These are phyloP conservation scores for Ctenicera cuprea DNA, from an alignment of 2,888 invertebrate genomes.

Conservation along the genomic window DNA sequence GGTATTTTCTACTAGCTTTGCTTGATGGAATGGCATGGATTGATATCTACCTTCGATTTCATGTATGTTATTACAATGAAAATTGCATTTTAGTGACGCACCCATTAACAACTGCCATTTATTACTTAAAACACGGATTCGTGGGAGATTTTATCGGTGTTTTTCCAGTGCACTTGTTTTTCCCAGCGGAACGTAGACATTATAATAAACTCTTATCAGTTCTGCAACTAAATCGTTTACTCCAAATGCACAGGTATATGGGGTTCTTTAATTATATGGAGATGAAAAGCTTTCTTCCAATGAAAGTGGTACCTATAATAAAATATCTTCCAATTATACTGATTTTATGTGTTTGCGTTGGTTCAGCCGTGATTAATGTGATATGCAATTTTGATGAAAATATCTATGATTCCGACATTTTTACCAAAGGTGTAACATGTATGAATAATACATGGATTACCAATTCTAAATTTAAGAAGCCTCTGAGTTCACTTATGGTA, in stretches of 20 bases:
- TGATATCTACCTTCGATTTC: constrained; percentile 56
- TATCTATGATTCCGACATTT: background rate
- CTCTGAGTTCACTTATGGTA: background rate
- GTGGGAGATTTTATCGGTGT: constrained; percentile 50
- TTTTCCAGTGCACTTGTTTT: constrained; percentile 43
- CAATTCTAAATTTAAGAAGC: constrained; percentile 17
- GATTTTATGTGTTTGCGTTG: constrained; percentile 30
- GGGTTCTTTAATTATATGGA: constrained; percentile 36
- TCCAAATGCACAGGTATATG: constrained; percentile 53
- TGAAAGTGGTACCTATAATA: background rate
- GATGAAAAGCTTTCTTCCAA: background rate
- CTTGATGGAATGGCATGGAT: constrained; percentile 50
- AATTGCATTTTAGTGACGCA: constrained; percentile 54
- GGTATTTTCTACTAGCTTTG: constrained; percentile 25
- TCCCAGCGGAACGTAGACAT: background rate
- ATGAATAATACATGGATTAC: constrained; percentile 11
- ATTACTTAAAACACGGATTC: constrained; percentile 54
- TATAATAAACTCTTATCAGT: background rate
- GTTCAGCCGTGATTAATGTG: constrained; percentile 18
- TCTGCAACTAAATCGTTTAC: constrained; percentile 34
- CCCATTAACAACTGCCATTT: constrained; percentile 52
- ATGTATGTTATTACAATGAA: constrained; percentile 57
- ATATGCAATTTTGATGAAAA: constrained; percentile 39
- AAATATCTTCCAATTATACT: constrained; percentile 40
- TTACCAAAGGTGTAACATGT: constrained; percentile 26